These are phyloP conservation scores for Coelinius sp. DNA, from an alignment of 2,888 invertebrate species.

Conservation along the genomic window DNA sequence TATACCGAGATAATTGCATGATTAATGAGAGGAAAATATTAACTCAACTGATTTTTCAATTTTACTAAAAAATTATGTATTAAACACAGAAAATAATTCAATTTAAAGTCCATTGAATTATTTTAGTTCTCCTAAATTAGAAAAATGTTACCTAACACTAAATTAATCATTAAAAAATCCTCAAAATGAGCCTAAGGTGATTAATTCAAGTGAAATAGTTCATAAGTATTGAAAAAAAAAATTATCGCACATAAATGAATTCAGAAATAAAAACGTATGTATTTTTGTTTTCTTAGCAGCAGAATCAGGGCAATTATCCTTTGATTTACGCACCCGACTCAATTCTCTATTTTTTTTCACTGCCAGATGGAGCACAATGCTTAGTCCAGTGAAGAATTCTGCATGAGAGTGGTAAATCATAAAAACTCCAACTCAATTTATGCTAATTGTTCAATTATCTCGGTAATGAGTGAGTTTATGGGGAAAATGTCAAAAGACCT, in stretches of 20 bases:
- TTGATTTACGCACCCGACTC: too few relatives aligned
- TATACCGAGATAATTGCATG: not conserved
- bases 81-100: not conserved
- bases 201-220: not conserved
- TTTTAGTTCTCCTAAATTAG: constrained; percentile 5
- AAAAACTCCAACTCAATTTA: not conserved
- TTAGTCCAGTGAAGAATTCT: not conserved
- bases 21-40: not conserved
- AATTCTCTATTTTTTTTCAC: not conserved
- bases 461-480: not conserved
- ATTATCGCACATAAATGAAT: constrained; percentile 26
- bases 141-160: constrained; percentile 4
- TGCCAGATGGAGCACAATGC: not conserved
- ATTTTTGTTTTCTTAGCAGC: constrained; percentile 3
- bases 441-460: not conserved
- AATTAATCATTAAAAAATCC: not conserved
- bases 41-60: not conserved
- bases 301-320: constrained; percentile 8
- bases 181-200: constrained; percentile 18
- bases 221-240: constrained; percentile 5
- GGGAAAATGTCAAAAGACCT: not conserved
- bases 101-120: not conserved
- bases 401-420: not conserved
- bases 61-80: not conserved
- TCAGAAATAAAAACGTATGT: too few relatives aligned